Evolutionary conservation across 2,888 invertebrate species (phyloP), one percentile per base, ranked within the genome.

Genomic region (Lydus trimaculatus): DNA sequence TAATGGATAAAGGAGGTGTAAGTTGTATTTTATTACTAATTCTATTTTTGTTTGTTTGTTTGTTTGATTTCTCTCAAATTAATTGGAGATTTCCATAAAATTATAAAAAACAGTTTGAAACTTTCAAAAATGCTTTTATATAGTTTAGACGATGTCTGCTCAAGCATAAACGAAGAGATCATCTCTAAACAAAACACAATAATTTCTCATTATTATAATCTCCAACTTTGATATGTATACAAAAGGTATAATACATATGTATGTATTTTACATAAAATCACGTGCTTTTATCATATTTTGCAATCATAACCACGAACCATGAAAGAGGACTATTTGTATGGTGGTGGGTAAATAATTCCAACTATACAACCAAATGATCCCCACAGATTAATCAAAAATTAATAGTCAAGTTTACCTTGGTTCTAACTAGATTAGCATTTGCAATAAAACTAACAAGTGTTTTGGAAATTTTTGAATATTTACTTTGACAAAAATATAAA

Each of bases 351-450:
- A n/a, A 69, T 43, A 66, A 64, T 70, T 58, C 23, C 56, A 25
- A 60, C 63, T 63, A n/a, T n/a, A 66, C 72, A 66, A 63, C 65
- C 67, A 68, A 70, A 67, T 71, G 74, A 77, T 78, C 72, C 67
- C 72, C 67, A 64, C 70, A 72, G 76, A 77, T 77, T 77, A 77
- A 75, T 76, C 75, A 70, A 79, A n/a, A 78, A 79, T 79, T 78
- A 78, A 79, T 78, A 75, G 76, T 74, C 79, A 73, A 64, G 79
- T 77, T 79, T 72, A 70, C 78, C 78, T 78, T 78, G 78, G 71
- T 67, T 48, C 48, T 48, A 48, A 0, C 1, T 25, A 4, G 20
- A 25, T 9, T 23, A 13, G 13, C 23, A 25, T 52, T 25, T 8
- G 23, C 52, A 52, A 52, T 52, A 23, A 52, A 25, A 25, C 0